phyloP scores from a whole-genome alignment of 2,888 invertebrate species.

The Tinea semifulvella region DNA sequence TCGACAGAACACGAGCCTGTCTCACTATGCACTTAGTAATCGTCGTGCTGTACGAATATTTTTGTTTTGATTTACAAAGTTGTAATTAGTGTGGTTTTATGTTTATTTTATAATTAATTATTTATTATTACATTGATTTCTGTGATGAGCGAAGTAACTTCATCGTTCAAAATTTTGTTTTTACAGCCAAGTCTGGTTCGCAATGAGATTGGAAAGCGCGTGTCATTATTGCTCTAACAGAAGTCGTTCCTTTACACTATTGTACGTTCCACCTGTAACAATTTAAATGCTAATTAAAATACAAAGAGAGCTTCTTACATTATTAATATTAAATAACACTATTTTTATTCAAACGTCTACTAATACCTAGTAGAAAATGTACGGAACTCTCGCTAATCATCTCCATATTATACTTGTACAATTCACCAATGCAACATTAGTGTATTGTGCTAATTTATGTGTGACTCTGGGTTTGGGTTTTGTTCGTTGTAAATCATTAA shows the following conservation, averaged over 20 bases:
- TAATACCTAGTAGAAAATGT: constrained; percentile 23
- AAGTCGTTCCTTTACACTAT: constrained; percentile 29
- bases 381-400: constrained; percentile 46
- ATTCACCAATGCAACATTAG: constrained; percentile 54
- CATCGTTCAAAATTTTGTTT: constrained; percentile 21
- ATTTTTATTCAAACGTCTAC: background rate
- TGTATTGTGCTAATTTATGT: constrained; percentile 64
- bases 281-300: constrained; percentile 31
- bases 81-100: constrained; percentile 62
- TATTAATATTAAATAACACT: constrained; percentile 13
- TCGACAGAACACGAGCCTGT: constrained; percentile 42
- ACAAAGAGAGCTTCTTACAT: constrained; percentile 52
- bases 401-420: constrained; percentile 25
- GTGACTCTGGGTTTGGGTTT: constrained; percentile 64
- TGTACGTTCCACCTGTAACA: constrained; percentile 19
- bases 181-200: constrained; percentile 6
- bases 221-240: constrained; percentile 34
- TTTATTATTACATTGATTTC: constrained; percentile 50
- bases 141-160: constrained; percentile 39
- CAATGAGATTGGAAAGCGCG: constrained; percentile 11
- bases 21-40: constrained; percentile 66
- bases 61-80: constrained; percentile 56
- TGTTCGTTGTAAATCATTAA: constrained; percentile 62
- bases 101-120: constrained; percentile 54
- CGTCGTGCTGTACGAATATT: constrained; percentile 61